These are phyloP conservation scores for Steatocranus sp. DNA, from an alignment of 2,797 vertebrate species.

Conservation along the genomic window DNA sequence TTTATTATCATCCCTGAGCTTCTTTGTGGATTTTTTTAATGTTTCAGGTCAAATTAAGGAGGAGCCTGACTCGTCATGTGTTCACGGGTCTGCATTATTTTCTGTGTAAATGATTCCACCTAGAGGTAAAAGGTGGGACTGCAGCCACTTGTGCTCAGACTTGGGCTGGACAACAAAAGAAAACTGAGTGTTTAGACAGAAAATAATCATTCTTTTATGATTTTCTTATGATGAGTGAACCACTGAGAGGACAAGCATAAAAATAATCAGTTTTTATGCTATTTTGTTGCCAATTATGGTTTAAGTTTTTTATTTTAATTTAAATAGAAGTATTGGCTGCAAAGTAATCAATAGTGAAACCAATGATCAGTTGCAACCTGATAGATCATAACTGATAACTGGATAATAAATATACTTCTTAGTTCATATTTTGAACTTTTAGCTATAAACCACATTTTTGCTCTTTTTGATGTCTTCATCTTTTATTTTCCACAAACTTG, in stretches of 20 bases:
- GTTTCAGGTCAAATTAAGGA: neutral
- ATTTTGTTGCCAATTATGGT: neutral
- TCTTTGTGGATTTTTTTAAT: neutral
- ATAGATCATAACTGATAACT: rapidly evolving
- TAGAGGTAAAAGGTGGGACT: slow-evolving; percentile 3
- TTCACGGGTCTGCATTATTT: neutral
- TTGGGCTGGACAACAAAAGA: neutral
- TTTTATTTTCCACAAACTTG: neutral
- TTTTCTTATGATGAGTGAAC: neutral
- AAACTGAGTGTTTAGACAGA: neutral
- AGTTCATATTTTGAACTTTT: neutral
- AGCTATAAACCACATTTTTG: neutral
- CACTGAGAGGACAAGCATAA: neutral
- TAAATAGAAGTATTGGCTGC: neutral
- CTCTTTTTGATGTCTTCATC: neutral
- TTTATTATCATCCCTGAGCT: neutral
- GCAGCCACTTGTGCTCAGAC: neutral
- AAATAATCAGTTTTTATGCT: rapidly evolving
- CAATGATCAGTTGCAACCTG: rapidly evolving
- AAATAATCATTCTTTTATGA: neutral
- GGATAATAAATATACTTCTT: neutral
- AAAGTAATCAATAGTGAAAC: neutral
- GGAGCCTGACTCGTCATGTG: rapidly evolving
- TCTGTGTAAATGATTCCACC: neutral
- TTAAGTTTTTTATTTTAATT: neutral